phyloP scores from a whole-genome alignment of 2,113 vertebrate genomes.

The Brachypodius melanocephalos region DNA sequence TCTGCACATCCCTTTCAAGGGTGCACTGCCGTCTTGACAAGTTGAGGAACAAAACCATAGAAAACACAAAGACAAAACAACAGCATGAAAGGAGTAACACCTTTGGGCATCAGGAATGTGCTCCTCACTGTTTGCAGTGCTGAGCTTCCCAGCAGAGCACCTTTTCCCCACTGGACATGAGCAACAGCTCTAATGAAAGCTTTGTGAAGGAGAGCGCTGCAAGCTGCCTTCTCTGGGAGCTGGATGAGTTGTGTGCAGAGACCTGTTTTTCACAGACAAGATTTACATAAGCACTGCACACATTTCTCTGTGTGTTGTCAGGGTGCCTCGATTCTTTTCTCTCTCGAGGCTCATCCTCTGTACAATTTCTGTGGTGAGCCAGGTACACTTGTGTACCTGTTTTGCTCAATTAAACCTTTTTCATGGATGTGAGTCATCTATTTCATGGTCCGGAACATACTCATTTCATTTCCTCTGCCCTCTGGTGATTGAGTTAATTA shows the following conservation, averaged over 20 bases:
- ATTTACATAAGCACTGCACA: not conserved
- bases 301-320: not conserved
- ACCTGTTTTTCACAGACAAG: not conserved
- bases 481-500: constrained; percentile 47
- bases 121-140: not conserved
- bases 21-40: not conserved
- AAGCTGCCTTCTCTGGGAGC: not conserved
- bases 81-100: not conserved
- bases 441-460: constrained; percentile 44
- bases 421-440: not conserved
- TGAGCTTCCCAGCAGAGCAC: not conserved
- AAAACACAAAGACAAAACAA: not conserved
- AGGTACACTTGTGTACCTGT: not conserved
- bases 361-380: not conserved
- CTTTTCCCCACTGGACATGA: not conserved
- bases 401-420: constrained; percentile 54
- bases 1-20: not conserved
- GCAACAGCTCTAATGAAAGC: not conserved
- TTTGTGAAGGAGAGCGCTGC: not conserved
- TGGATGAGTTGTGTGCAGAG: not conserved
- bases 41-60: not conserved
- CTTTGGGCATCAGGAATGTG: not conserved
- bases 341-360: not conserved
- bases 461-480: constrained; percentile 38
- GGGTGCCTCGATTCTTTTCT: not conserved